phyloP scores from a whole-genome alignment of 2,113 vertebrate genomes.

The Coptodon rendalli region DNA sequence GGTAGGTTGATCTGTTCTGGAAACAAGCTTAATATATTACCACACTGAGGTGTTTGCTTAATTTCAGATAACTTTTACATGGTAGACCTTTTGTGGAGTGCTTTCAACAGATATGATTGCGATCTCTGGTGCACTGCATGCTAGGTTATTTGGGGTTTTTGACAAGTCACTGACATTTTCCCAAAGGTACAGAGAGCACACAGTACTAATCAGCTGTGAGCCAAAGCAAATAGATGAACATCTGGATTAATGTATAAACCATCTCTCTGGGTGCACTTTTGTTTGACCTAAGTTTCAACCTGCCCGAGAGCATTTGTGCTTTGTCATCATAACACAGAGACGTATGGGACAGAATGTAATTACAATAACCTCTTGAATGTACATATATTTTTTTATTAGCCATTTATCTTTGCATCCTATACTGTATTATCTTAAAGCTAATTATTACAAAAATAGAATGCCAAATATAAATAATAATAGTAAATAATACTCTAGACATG shows the following conservation, averaged over 20 bases:
- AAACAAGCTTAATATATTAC: background rate
- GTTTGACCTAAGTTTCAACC: background rate
- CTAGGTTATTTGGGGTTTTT: background rate
- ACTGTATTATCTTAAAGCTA: background rate
- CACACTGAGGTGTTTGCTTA: background rate
- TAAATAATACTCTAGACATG: background rate
- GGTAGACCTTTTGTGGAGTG: background rate
- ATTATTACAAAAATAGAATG: background rate
- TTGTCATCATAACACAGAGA: background rate
- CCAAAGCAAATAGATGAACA: conserved; percentile 42
- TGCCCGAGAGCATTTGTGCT: background rate
- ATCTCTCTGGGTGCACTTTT: background rate
- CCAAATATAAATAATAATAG: background rate
- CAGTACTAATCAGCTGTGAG: background rate
- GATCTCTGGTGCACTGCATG: background rate
- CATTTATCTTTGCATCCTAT: background rate
- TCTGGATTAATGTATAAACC: background rate
- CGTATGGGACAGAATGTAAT: background rate
- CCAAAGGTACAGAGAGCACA: background rate
- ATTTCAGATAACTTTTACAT: background rate
- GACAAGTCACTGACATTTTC: conserved; percentile 26
- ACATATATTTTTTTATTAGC: background rate
- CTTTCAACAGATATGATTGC: background rate
- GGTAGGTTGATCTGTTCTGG: background rate
- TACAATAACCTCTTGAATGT: background rate